A percentile compares a stretch with the other conserved stretches of the same genome.
phyloP scores from a whole-genome alignment of 2,888 invertebrate genomes.

The Hemithea aestivaria region DNA sequence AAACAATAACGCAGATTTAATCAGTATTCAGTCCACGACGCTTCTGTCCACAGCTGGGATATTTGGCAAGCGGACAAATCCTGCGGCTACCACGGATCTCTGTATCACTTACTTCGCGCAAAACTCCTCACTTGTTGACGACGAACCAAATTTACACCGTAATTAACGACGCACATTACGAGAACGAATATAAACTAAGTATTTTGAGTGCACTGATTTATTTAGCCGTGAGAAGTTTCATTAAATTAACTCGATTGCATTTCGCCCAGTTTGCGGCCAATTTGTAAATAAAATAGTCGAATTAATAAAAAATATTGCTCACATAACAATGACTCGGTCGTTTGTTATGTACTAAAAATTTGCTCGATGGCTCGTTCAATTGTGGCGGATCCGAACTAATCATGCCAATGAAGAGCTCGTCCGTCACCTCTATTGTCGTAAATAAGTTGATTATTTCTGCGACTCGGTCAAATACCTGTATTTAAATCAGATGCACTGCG shows the following conservation, averaged over 20 bases:
- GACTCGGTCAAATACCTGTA: constrained; percentile 69
- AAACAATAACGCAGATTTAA: constrained; percentile 69
- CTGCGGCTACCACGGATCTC: constrained; percentile 40
- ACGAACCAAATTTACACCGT: constrained; percentile 43
- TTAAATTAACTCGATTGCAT: constrained; percentile 46
- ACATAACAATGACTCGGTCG: constrained; percentile 39
- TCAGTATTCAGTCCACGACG: constrained; percentile 68
- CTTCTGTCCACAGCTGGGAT: constrained; percentile 66
- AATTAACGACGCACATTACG: constrained; percentile 55
- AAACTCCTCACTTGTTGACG: constrained; percentile 46
- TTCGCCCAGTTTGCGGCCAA: constrained; percentile 40
- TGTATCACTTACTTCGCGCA: constrained; percentile 36
- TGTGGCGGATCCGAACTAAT: constrained; percentile 50
- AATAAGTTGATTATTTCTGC: constrained; percentile 56
- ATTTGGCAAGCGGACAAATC: constrained; percentile 69
- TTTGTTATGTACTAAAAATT: constrained; percentile 50
- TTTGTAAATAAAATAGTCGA: constrained; percentile 38
- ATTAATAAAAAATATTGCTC: constrained; percentile 48
- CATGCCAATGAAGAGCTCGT: constrained; percentile 47
- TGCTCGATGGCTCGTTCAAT: constrained; percentile 45
- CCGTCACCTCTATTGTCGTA: constrained; percentile 46
- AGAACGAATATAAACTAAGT: constrained; percentile 48
- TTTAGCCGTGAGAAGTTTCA: constrained; percentile 35
- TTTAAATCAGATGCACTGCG: constrained; percentile 60
- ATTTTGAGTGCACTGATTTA: constrained; percentile 53